A percentile compares a stretch with the other conserved stretches of the same genome.
Evolutionary conservation across 1,140 invertebrate species (phyloP).

Genomic region (Dendrolimus kikuchii): DNA sequence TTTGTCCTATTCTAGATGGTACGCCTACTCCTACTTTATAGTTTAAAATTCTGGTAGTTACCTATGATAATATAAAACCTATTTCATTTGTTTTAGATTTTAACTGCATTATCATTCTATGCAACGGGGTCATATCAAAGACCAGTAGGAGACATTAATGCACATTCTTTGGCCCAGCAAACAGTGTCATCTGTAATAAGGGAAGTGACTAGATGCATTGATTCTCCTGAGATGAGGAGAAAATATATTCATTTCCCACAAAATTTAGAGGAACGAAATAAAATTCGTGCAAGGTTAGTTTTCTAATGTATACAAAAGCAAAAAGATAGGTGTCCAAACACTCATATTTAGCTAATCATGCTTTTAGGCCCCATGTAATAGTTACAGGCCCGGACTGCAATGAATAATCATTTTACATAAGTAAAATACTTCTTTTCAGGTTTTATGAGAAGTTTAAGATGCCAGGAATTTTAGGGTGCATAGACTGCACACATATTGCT

Average conservation of each 20-base stretch:
- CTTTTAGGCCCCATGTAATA: too few species aligned
- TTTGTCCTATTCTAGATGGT: too few species aligned
- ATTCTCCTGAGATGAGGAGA: constrained; percentile 1
- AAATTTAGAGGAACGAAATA: background rate
- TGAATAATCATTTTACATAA: too few species aligned
- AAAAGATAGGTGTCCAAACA: too few species aligned
- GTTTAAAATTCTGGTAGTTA: too few species aligned
- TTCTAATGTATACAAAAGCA: too few species aligned
- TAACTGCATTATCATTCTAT: constrained; percentile 11
- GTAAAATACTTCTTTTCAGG: constrained; percentile 4
- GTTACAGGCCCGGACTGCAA: too few species aligned
- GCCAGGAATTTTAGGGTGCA: constrained; percentile 16
- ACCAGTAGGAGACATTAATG: constrained; percentile 8
- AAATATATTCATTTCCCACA: constrained; percentile 12
- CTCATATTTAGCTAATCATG: too few species aligned
- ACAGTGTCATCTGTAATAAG: constrained; percentile 5
- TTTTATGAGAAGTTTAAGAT: constrained; percentile 10
- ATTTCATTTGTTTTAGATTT: constrained; percentile 5
- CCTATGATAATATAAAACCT: too few species aligned
- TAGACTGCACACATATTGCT: constrained; percentile 18
- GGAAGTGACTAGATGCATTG: background rate
- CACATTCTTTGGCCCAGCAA: constrained; percentile 11
- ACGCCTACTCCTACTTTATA: too few species aligned
- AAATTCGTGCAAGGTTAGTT: too few species aligned
- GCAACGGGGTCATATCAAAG: constrained; percentile 11